Evolutionary conservation across 1,140 invertebrate genomes (phyloP), one percentile per base, ranked within the genome.

Genomic region (Metopolophium dirhodum): DNA sequence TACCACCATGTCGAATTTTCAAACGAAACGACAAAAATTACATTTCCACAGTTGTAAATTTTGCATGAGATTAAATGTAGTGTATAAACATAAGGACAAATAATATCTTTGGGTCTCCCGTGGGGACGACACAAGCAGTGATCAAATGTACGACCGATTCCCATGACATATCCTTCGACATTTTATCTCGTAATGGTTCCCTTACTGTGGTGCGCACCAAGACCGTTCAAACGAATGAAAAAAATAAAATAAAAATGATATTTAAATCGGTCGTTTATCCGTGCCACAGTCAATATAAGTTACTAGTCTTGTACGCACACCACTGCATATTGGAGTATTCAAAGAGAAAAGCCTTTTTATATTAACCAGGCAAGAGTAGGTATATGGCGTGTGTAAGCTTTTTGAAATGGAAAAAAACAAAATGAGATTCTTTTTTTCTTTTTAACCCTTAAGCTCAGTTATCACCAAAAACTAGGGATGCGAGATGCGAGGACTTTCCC

Each of bases 271-370:
- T 93, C 77, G 82, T 83, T 92, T 83, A 83, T 83, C 91, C 82
- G 30, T 37, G 57, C 90, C 88, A 61, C 88, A 90, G 91, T 86
- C 82, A 83, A 93, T 93, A 93, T 93, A 83, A 93, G 91, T 86
- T 93, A 45, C 82, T 57, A n/a, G 45, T 49, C 47, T 85, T 92
- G 41, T 49, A 85, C 47, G 7, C n/a, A 35, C n/a, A 30, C 20
- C 68, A n/a, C 22, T 77, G 45, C 45, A 45, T 91, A 91, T 45
- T 83, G 77, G 11, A 82, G 45, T 83, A 37, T 85, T 93, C 91
- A 93, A 93, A 93, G 82, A 93, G 91, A 93, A 93, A 93, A 85
- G n/a, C 47, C 49, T 86, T 93, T 93, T 86, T 85, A 93, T 93
- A 93, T 93, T 93, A 86, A 86, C 45, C 49, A 45, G 9, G 61